Percentiles rank a stretch among this genome's conserved stretches.
Evolutionary conservation across 1,140 invertebrate genomes (phyloP).

Genomic region (Camponotus vicinus): DNA sequence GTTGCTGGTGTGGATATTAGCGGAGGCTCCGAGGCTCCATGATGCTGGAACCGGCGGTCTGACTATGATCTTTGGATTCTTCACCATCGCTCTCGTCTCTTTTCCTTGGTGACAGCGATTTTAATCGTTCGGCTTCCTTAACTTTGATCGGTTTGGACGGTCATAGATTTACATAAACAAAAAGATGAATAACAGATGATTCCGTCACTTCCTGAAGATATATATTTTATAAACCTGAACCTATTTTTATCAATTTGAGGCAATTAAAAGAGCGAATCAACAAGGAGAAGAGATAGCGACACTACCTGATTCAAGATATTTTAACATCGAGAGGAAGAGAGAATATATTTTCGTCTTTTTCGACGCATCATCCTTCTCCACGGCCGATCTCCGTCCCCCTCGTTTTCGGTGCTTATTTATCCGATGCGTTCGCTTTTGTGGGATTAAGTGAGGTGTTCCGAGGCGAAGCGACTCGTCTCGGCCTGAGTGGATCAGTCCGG

Average conservation of each 20-base stretch:
- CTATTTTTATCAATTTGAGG: too few relatives aligned
- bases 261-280: too few relatives aligned
- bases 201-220: too few relatives aligned
- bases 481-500: conserved; percentile 73
- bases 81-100: not conserved
- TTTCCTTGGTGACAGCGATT: not conserved
- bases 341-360: conserved; percentile 65
- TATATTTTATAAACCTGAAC: too few relatives aligned
- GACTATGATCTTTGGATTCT: conserved; percentile 48
- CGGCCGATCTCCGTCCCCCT: not conserved
- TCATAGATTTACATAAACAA: not conserved
- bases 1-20: conserved; percentile 78
- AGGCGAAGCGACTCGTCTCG: conserved; percentile 68
- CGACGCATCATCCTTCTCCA: conserved; percentile 61
- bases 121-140: not conserved
- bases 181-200: not conserved
- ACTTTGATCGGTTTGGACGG: not conserved
- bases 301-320: not conserved
- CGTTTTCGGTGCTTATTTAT: conserved; percentile 66
- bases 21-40: conserved; percentile 53
- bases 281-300: conserved; percentile 1
- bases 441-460: conserved; percentile 72
- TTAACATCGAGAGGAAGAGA: conserved; percentile 15
- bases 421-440: conserved; percentile 61
- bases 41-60: conserved; percentile 49